Evolutionary conservation across 2,888 invertebrate species (phyloP), one percentile per base, ranked within the genome.

Genomic region (Lepetodrilus schrolli): DNA sequence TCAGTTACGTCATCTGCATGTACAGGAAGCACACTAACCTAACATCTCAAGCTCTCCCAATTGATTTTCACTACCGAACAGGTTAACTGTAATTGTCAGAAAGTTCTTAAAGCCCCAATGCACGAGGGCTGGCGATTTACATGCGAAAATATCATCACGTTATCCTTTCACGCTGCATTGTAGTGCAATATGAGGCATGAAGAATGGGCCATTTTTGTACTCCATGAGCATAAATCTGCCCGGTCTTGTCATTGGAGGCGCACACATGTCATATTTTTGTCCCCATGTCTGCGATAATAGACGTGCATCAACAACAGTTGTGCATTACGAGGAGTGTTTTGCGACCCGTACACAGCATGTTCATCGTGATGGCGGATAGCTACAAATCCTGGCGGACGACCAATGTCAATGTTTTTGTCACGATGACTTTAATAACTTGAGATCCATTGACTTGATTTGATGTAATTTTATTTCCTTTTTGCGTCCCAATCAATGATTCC

Each of bases 371-470:
- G 34, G 58, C 17, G 30, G 34, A 58, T 30, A 58, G 58, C 34
- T 30, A 58, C 58, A 34, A 58, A 58, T 58, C 58, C 58, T 58
- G 58, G 30, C 58, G 58, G 58, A 58, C 58, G 34, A 58, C 30
- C 58, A 26, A 58, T 58, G 58, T 58, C 23, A 34, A 58, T 26
- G 30, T 58, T 58, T 58, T 58, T 58, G 58, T 58, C 58, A 58
- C 58, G 58, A 58, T 58, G 58, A 58, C 58, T 58, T 58, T 58
- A 58, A 58, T 58, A 58, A 58, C 58, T 58, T 58, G 58, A 58
- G 58, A 58, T 58, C 58, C 58, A 58, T 58, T 58, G 58, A 58
- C 58, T 58, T 58, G 58, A 58, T 58, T 58, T 58, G 58, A 58
- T 58, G 58, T 58, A 58, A 58, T 58, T 58, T 58, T 58, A 58